These are phyloP conservation scores for Drosophila neocordata DNA, from an alignment of 1,140 invertebrate genomes.

Conservation along the genomic window DNA sequence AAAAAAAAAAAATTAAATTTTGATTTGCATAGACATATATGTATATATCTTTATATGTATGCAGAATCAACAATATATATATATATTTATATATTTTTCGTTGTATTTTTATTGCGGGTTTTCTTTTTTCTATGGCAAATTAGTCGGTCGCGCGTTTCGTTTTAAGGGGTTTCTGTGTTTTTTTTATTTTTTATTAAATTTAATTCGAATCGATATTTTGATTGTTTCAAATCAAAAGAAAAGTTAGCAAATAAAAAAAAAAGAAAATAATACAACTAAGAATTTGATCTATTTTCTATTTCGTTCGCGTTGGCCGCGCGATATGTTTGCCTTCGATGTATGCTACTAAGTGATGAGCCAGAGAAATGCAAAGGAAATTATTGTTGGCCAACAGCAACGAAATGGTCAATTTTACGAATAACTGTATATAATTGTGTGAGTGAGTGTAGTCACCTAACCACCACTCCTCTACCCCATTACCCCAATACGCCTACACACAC, in stretches of 20 bases:
- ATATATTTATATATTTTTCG: no score
- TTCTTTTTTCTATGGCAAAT: constrained; percentile 14
- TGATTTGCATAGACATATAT: neutral
- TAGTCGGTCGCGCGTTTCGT: constrained; percentile 16
- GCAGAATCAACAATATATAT: constrained; percentile 10
- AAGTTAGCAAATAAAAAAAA: neutral
- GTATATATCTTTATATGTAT: neutral
- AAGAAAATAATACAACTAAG: constrained; percentile 52
- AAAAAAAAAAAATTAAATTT: neutral
- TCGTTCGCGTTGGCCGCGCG: constrained; percentile 76
- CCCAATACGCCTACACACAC: neutral
- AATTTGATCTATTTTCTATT: constrained; percentile 72
- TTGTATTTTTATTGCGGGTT: constrained; percentile 27
- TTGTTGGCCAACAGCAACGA: constrained; percentile 48
- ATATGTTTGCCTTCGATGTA: constrained; percentile 79
- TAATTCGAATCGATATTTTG: constrained; percentile 20
- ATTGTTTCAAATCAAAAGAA: neutral
- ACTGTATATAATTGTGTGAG: constrained; percentile 25
- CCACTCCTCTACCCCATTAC: neutral
- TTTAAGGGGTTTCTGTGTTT: neutral
- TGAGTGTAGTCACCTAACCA: constrained; percentile 14
- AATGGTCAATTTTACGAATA: constrained; percentile 41
- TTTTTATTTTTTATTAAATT: constrained; percentile 7
- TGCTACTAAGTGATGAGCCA: constrained; percentile 73
- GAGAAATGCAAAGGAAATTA: constrained; percentile 53